Percentiles rank a stretch among this genome's conserved stretches.
Conservation (phyloP, 2,113 vertebrate species). For the Macaca nemestrina region DNA sequence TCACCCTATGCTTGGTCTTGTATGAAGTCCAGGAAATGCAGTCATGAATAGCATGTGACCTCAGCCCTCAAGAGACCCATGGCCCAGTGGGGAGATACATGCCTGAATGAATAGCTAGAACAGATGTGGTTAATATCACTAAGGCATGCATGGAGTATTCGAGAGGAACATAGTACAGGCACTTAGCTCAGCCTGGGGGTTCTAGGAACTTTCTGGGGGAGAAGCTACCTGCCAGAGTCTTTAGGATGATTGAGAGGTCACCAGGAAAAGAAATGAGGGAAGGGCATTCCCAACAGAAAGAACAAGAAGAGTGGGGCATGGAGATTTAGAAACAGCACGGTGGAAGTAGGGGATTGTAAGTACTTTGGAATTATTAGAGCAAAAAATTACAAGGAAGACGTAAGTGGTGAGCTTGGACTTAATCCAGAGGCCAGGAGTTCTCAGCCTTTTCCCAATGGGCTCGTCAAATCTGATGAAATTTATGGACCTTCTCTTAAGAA, state of each 20-base stretch:
- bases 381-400: neutral
- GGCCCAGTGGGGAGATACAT: neutral
- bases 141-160: neutral
- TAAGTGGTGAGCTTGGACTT: neutral
- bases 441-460: neutral
- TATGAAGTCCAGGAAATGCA: neutral
- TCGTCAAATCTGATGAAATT: neutral
- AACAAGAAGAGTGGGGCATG: neutral
- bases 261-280: neutral
- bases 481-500: neutral
- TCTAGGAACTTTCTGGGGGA: neutral
- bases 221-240: neutral
- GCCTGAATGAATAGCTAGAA: neutral
- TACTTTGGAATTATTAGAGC: neutral
- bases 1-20: neutral
- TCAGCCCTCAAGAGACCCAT: neutral
- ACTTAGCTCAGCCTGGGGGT: neutral
- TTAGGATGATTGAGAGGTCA: neutral
- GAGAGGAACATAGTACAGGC: neutral
- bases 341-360: neutral
- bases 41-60: neutral
- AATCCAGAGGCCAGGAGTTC: neutral
- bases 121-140: neutral
- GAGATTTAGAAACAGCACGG: neutral
- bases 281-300: neutral